phyloP scores from a whole-genome alignment of 2,113 vertebrate genomes.

The Crotalus viridis region DNA sequence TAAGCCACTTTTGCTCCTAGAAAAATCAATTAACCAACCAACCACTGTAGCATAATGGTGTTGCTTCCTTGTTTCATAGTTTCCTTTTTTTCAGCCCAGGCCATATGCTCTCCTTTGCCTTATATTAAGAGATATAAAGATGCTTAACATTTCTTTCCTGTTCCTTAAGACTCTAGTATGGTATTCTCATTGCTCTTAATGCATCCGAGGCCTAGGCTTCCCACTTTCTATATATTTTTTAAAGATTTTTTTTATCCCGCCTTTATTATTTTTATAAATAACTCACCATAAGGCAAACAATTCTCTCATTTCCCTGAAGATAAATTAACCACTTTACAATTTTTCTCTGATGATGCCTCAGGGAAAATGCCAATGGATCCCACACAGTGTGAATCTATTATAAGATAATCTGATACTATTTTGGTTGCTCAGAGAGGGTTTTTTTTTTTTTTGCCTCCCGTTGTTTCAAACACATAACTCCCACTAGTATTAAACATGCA shows the following conservation, averaged over 20 bases:
- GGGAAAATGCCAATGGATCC: slow-evolving; percentile 71
- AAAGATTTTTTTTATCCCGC: neutral
- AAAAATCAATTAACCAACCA: neutral
- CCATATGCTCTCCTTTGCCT: neutral
- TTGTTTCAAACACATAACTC: slow-evolving; percentile 65
- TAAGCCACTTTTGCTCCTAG: neutral
- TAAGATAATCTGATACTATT: slow-evolving; percentile 72
- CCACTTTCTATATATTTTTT: slow-evolving; percentile 54
- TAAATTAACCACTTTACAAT: slow-evolving; percentile 71
- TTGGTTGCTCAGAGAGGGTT: slow-evolving; percentile 62
- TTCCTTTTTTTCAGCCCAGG: neutral
- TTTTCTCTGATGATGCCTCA: slow-evolving; percentile 66
- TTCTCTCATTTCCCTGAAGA: slow-evolving; percentile 57
- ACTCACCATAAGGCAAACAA: neutral
- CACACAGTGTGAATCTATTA: slow-evolving; percentile 73
- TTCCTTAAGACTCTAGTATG: neutral
- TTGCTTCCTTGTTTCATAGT: neutral
- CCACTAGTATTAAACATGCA: slow-evolving; percentile 69
- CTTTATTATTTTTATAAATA: neutral
- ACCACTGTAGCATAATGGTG: neutral
- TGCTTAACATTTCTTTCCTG: neutral
- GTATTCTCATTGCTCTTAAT: neutral
- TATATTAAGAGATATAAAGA: neutral
- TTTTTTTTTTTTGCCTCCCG: neutral
- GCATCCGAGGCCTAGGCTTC: slow-evolving; percentile 37